Base-by-base conservation (phyloP, 2,797 vertebrate genomes). In the Melanotaenia maccullochi region DNA sequence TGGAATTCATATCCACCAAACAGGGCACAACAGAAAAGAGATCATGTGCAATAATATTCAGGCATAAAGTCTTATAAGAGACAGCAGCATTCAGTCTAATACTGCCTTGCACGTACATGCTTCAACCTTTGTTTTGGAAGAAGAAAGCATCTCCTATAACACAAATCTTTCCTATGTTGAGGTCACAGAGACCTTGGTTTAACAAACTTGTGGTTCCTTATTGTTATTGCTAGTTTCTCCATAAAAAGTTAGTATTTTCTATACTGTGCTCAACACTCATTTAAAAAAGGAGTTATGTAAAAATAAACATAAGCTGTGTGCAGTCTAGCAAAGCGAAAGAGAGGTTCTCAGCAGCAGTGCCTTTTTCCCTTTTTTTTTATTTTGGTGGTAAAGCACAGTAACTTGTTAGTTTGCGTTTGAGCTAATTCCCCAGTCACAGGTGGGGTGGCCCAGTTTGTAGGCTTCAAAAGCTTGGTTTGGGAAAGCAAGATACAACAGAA, bases 401-500 rank as follows among this genome's bases (percentile, higher is more conserved):
- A 74, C 76, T 56, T 56, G 24, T 54, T 86, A 85, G 78, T 84
- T 88, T 78, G 81, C 70, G 76, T 84, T 79, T 86, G 76, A 88
- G 86, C 57, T 81, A 87, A 93, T 93, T 94, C 92, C 91, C 85
- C 59, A 87, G 78, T 91, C 82, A 89, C 93, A 92, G 81, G 78
- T 89, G 51, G 81, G 81, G 71, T 91, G 90, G 90, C 90, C 91
- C 91, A 95, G 85, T 92, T 94, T 78, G 80, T 38, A 83, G 81
- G 87, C 92, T 93, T 95, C 89, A 94, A 94, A 94, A 90, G 47
- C 84, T 83, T 25, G 30, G 83, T 86, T 89, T 82, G 74, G 79
- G 68, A 73, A 90, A 71, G 67, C 81, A 49, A 74, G 25, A 75
- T 91, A 75, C 85, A 90, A 90, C 88, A 83, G 91, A 85, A 91